phyloP scores from a whole-genome alignment of 2,797 vertebrate genomes.

The Gallirallus australis region DNA sequence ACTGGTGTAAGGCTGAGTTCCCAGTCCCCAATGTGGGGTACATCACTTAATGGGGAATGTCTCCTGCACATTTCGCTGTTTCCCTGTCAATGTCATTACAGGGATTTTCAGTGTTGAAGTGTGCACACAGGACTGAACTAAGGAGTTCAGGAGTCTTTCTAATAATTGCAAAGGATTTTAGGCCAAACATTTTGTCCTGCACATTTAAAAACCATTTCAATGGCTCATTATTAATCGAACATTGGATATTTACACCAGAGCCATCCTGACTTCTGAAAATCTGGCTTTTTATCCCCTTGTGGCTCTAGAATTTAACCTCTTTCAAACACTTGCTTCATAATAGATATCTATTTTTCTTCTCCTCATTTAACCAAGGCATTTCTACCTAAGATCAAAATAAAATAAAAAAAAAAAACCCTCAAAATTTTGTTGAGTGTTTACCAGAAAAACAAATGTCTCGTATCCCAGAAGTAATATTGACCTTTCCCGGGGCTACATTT shows the following conservation, averaged over 20 bases:
- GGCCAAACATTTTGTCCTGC: neutral
- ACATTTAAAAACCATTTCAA: neutral
- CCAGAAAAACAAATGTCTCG: neutral
- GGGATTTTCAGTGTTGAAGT: neutral
- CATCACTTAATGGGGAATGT: accelerated
- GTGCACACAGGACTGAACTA: neutral
- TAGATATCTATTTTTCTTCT: neutral
- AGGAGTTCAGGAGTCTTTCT: neutral
- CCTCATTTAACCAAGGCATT: neutral
- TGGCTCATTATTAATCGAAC: neutral
- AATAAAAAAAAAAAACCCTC: neutral
- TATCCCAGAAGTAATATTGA: neutral
- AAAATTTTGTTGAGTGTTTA: neutral
- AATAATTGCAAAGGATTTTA: neutral
- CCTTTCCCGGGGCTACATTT: neutral
- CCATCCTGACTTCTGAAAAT: neutral
- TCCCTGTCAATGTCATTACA: neutral
- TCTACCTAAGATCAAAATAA: neutral
- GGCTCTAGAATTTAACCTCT: neutral
- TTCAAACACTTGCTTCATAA: neutral
- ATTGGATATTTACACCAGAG: neutral
- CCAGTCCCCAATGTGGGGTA: neutral
- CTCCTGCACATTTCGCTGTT: neutral
- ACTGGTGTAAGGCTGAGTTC: neutral
- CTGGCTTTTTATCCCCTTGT: neutral